A percentile compares a stretch with the other conserved stretches of the same genome.
These are phyloP conservation scores for Numenius phaeopus DNA, from an alignment of 2,797 vertebrate genomes.

Conservation along the genomic window DNA sequence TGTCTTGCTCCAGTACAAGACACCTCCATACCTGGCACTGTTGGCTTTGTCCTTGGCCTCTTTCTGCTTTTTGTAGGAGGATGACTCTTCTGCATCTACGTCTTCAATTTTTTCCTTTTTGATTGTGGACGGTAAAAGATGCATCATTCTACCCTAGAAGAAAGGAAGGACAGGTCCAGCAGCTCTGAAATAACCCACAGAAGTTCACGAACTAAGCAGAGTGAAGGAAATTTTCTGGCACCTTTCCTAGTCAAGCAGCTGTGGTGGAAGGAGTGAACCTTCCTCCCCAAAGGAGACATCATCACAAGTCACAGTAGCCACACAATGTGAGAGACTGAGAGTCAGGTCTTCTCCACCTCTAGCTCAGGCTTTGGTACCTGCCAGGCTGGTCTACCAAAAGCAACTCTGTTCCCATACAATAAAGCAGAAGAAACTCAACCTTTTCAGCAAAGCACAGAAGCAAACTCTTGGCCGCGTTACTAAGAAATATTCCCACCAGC, in stretches of 20 bases:
- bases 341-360: neutral
- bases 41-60: constrained; percentile 90
- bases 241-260: neutral
- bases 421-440: neutral
- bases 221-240: neutral
- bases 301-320: neutral
- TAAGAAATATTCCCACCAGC: neutral
- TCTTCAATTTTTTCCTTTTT: constrained; percentile 87
- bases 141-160: constrained; percentile 91
- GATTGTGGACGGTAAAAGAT: constrained; percentile 90
- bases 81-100: constrained; percentile 74
- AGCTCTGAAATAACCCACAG: neutral
- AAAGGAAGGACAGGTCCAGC: neutral
- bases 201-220: neutral
- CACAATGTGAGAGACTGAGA: fast-evolving
- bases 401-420: neutral
- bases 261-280: neutral
- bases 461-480: neutral
- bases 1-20: neutral
- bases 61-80: constrained; percentile 91
- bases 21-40: constrained; percentile 87
- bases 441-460: neutral
- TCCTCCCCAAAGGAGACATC: neutral
- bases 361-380: neutral
- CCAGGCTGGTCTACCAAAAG: neutral